Evolutionary conservation across 1,140 invertebrate species (phyloP), one percentile per base, ranked within the genome.

Genomic region (Drosophila hydei): DNA sequence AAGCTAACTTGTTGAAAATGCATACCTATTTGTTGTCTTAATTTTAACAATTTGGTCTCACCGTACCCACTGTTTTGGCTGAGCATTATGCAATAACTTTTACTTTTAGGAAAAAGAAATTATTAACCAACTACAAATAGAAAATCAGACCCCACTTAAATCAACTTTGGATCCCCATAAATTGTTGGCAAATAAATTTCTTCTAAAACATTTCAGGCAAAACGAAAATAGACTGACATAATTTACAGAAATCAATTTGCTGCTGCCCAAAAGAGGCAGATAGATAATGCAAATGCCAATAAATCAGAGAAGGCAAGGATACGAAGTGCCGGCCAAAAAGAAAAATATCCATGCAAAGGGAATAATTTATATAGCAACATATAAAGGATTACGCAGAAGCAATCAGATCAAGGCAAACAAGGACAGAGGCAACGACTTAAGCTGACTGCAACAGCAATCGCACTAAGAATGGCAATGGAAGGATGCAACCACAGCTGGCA

Each of bases 181-280:
- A 71, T 56, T 62, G 12, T 2, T 2, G 18, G 18, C 4, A n/a
- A n/a, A n/a, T n/a, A 47, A 6, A 38, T 27, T 52, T 21, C 1
- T 30, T 11, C 27, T 1, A 30, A 33, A 33, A 33, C 9, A 33
- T 33, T 33, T 33, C 0, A 11, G 9, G 1, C 1, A 3, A 33
- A 33, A 33, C 30, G 9, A 33, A 33, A 33, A 33, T 33, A 33
- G 30, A 33, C 30, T 11, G 47, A 50, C 60, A 75, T 75, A 71
- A 71, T 27, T 75, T 64, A 75, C 38, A 54, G 25, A 70, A 73
- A 70, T 50, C 60, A 62, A 63, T 75, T 72, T 65, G 23, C 14
- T 36, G 51, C 36, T 43, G 18, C 7, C 40, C 30, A 54, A 43
- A 65, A 65, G 48, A 56, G 11, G 51, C 38, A 30, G 18, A 62